Percentiles rank a stretch among this genome's conserved stretches.
Conservation (phyloP, 2,888 invertebrate species). For the Phymatocera aterrima region DNA sequence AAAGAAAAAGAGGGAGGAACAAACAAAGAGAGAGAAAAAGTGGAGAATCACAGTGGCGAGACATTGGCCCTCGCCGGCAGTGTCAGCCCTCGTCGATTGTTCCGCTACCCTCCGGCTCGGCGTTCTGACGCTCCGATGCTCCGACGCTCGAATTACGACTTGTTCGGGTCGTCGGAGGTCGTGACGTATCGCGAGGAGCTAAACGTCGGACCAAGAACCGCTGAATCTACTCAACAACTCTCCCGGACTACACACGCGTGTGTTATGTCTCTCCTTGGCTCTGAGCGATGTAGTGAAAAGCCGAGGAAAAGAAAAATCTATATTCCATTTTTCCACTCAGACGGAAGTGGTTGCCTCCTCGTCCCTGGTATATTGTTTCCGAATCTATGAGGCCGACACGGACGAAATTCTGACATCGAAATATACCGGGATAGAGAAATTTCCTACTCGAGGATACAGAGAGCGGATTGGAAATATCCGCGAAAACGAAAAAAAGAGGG, state of each 20-base stretch:
- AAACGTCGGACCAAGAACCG: not conserved
- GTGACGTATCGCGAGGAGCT: conserved; percentile 22
- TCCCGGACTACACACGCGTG: too few species aligned
- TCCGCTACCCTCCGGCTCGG: conserved; percentile 4
- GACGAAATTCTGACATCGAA: not conserved
- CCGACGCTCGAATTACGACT: conserved; percentile 19
- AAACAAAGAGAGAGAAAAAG: not conserved
- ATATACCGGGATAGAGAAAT: too few species aligned
- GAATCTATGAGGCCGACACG: not conserved
- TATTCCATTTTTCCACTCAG: not conserved
- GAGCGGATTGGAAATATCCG: too few species aligned
- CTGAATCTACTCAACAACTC: conserved; percentile 1
- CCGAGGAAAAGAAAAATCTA: not conserved
- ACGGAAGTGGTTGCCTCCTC: not conserved
- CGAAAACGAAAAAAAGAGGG: too few species aligned
- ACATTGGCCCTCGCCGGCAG: conserved; percentile 28
- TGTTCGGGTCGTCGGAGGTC: conserved; percentile 5
- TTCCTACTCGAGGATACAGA: too few species aligned
- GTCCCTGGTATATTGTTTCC: not conserved
- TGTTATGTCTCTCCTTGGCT: too few species aligned
- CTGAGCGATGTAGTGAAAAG: too few species aligned
- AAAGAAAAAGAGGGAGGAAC: not conserved
- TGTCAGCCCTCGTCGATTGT: conserved; percentile 35
- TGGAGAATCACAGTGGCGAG: conserved; percentile 27
- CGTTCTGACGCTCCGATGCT: not conserved